A percentile compares a stretch with the other conserved stretches of the same genome.
phyloP scores from a whole-genome alignment of 2,888 invertebrate genomes.

The Charanyca ferruginea region DNA sequence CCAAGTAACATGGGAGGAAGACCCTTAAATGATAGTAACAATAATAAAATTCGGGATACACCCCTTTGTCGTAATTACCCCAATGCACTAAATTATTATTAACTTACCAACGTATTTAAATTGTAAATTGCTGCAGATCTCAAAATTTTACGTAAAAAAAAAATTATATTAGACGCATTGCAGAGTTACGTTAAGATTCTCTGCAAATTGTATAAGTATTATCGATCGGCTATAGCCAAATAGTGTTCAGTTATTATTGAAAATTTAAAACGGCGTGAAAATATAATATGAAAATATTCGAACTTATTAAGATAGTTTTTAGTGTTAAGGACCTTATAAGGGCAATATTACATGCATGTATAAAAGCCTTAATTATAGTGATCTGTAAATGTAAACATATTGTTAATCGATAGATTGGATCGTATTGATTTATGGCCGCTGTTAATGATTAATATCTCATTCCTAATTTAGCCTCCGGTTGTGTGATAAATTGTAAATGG shows the following conservation, averaged over 20 bases:
- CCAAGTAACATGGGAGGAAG: too few relatives aligned
- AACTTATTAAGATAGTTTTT: conserved; percentile 56
- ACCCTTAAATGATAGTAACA: too few relatives aligned
- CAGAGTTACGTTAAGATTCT: conserved; percentile 48
- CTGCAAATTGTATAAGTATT: conserved; percentile 56
- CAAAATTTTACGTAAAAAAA: conserved; percentile 53
- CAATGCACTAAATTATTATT: too few relatives aligned
- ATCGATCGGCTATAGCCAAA: conserved; percentile 36
- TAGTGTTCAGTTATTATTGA: conserved; percentile 41
- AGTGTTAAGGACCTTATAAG: conserved; percentile 46
- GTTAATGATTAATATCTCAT: background rate
- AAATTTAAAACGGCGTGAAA: conserved; percentile 37
- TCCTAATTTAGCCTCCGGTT: background rate
- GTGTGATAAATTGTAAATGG: too few relatives aligned
- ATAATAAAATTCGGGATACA: too few relatives aligned
- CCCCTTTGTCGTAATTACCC: too few relatives aligned
- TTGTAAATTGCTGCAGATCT: conserved; percentile 56
- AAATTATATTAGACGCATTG: conserved; percentile 29
- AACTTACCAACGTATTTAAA: conserved; percentile 33
- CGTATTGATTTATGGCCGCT: conserved; percentile 2
- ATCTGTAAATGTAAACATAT: conserved; percentile 43
- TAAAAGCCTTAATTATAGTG: conserved; percentile 61
- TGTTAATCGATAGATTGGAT: conserved; percentile 13
- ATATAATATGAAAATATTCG: conserved; percentile 48
- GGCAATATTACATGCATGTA: conserved; percentile 52